These are phyloP conservation scores for Micromys minutus DNA, from an alignment of 2,113 vertebrate species.

Conservation along the genomic window DNA sequence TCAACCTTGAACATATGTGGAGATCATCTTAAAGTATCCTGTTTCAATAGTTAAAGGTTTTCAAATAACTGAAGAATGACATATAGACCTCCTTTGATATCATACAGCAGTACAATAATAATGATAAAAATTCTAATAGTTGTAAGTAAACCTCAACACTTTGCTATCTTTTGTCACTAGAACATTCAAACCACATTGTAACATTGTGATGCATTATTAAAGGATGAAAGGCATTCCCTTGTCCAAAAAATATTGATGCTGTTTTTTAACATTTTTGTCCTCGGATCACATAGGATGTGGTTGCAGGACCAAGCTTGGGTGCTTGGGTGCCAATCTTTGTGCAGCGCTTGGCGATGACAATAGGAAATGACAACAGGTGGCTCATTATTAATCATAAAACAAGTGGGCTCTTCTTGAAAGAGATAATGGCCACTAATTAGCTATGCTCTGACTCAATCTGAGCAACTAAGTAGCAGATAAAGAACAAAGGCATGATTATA, in stretches of 20 bases:
- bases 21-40: background rate
- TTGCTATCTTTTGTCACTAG: background rate
- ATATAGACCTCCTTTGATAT: background rate
- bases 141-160: background rate
- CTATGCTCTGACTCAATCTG: background rate
- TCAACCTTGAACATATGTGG: background rate
- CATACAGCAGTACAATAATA: background rate
- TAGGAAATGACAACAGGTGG: background rate
- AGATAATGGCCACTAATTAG: slow-evolving; percentile 1
- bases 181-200: background rate
- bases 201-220: background rate
- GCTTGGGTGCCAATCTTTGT: background rate
- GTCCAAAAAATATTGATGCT: background rate
- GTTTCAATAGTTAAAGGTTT: slow-evolving; percentile 29
- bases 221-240: background rate
- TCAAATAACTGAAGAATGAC: background rate
- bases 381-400: slow-evolving; percentile 23
- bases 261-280: background rate
- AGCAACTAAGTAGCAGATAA: background rate
- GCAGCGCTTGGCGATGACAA: background rate
- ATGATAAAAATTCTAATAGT: background rate
- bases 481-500: slow-evolving; percentile 1
- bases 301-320: background rate
- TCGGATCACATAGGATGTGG: background rate
- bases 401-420: background rate